These are phyloP conservation scores for Asteroscopus sphinx DNA, from an alignment of 2,888 invertebrate species.

Conservation along the genomic window DNA sequence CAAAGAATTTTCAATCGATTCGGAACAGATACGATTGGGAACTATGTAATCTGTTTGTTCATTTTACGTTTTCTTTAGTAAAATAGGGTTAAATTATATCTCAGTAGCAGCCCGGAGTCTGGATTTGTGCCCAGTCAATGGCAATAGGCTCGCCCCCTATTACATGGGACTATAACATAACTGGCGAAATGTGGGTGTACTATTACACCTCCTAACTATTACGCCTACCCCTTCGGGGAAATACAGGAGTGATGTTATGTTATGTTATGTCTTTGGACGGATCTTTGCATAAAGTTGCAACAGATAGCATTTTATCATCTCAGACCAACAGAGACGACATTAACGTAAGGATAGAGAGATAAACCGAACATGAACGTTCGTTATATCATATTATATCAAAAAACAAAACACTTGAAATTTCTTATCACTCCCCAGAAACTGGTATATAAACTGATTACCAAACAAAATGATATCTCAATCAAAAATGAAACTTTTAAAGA, in stretches of 20 bases:
- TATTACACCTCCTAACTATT: too few species aligned
- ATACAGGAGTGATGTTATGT: too few species aligned
- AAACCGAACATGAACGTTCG: slow-evolving; percentile 7
- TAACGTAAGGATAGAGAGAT: slow-evolving; percentile 3
- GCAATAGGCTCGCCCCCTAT: too few species aligned
- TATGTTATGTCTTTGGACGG: too few species aligned
- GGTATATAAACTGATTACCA: slow-evolving; percentile 43
- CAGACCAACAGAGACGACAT: background rate
- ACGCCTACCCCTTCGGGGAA: too few species aligned
- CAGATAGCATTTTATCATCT: background rate
- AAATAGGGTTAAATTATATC: too few species aligned
- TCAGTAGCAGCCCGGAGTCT: too few species aligned
- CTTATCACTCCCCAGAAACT: slow-evolving; percentile 38
- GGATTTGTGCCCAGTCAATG: too few species aligned
- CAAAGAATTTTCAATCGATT: slow-evolving; percentile 3
- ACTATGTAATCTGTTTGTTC: background rate
- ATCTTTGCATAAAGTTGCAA: background rate
- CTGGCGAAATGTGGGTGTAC: too few species aligned
- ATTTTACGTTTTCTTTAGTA: background rate
- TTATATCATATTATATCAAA: slow-evolving; percentile 21
- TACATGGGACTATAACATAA: too few species aligned
- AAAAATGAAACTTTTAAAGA: slow-evolving; percentile 38
- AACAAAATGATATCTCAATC: slow-evolving; percentile 20
- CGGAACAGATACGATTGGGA: background rate
- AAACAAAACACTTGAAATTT: slow-evolving; percentile 52